Percentiles rank a stretch among this genome's conserved stretches.
Evolutionary conservation across 2,888 invertebrate genomes (phyloP).

Genomic region (Orthosia gracilis): DNA sequence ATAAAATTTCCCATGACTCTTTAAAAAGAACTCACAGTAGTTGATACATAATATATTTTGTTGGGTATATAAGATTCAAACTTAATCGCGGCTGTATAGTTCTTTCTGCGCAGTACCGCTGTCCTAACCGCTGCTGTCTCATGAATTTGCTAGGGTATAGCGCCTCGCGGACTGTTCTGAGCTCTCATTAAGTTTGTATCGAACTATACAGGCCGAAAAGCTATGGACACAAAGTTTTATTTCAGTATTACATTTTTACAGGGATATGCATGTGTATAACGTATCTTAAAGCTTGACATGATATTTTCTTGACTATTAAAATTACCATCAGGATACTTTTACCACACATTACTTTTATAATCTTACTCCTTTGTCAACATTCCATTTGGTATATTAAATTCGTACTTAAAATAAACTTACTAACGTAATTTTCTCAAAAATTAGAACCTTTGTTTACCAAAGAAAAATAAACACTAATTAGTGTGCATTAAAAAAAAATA

Average conservation of each 20-base stretch:
- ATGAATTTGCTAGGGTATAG: too few relatives aligned
- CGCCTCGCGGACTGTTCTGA: too few relatives aligned
- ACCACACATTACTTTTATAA: conserved; percentile 7
- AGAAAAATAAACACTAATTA: background rate
- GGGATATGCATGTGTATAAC: background rate
- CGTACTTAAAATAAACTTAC: conserved; percentile 18
- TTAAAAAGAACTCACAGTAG: too few relatives aligned
- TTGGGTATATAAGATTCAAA: too few relatives aligned
- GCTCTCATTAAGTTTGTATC: too few relatives aligned
- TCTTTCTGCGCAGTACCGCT: too few relatives aligned
- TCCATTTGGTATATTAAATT: conserved; percentile 65
- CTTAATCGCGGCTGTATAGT: too few relatives aligned
- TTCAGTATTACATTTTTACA: background rate
- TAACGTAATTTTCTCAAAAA: conserved; percentile 55
- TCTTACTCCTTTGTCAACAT: conserved; percentile 28
- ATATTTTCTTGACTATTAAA: conserved; percentile 15
- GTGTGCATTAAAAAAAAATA: background rate
- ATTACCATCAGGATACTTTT: conserved; percentile 16
- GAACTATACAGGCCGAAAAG: background rate
- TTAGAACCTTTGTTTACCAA: background rate
- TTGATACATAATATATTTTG: too few relatives aligned
- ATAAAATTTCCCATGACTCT: too few relatives aligned
- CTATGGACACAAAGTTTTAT: background rate
- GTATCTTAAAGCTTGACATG: conserved; percentile 14
- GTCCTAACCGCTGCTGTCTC: too few relatives aligned